phyloP scores from a whole-genome alignment of 2,797 vertebrate species.

The Lutjanus campechanus region DNA sequence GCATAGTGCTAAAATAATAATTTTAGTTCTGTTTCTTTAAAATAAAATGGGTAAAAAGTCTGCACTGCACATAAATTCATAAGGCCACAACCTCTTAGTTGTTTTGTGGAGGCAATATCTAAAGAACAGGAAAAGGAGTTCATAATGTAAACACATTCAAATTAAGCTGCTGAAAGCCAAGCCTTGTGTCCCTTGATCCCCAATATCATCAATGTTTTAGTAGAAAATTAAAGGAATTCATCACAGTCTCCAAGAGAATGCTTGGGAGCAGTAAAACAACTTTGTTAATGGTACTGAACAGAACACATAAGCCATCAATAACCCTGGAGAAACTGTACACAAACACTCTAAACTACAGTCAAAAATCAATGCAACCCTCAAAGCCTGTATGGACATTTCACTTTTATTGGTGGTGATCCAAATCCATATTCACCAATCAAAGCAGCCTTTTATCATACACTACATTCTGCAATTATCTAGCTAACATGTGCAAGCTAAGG shows the following conservation, averaged over 20 bases:
- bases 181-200: not conserved
- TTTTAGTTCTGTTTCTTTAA: not conserved
- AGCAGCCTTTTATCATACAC: conserved; percentile 40
- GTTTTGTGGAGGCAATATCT: not conserved
- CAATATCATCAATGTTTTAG: not conserved
- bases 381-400: not conserved
- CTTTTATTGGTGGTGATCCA: conserved; percentile 7
- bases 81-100: not conserved
- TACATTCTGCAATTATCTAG: conserved; percentile 34
- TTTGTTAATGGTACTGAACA: conserved; percentile 3
- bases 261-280: not conserved
- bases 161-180: not conserved
- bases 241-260: not conserved
- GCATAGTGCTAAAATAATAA: not conserved
- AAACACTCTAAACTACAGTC: not conserved
- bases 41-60: not conserved
- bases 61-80: too few relatives aligned
- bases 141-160: not conserved
- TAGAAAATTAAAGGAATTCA: conserved; percentile 14
- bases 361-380: not conserved
- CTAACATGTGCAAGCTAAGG: conserved; percentile 24
- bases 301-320: not conserved
- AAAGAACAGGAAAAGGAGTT: not conserved
- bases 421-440: conserved; percentile 33
- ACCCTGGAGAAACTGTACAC: not conserved